A percentile compares a stretch with the other conserved stretches of the same genome.
Evolutionary conservation across 2,888 invertebrate genomes (phyloP).

Genomic region (Pomacea canaliculata): DNA sequence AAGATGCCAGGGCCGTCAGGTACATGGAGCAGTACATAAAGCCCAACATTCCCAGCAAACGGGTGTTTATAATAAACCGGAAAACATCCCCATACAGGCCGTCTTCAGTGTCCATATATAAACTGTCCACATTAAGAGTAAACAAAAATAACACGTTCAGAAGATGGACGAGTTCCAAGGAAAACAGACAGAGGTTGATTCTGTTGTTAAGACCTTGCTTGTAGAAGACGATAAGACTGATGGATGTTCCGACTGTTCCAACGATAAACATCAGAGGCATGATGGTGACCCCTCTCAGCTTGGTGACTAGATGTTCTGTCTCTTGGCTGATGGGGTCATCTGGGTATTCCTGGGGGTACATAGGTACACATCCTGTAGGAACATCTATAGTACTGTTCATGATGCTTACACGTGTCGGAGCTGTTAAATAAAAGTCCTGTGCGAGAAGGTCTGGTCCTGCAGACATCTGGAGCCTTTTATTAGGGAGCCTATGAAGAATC

Average conservation of each 20-base stretch:
- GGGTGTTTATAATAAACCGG: too few species aligned
- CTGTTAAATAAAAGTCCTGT: too few species aligned
- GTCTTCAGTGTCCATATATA: not conserved
- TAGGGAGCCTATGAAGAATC: too few species aligned
- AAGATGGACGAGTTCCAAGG: not conserved
- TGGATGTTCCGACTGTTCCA: not conserved
- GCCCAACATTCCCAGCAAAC: constrained; percentile 3
- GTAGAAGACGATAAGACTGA: constrained; percentile 1
- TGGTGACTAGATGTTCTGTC: too few species aligned
- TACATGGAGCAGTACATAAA: constrained; percentile 7
- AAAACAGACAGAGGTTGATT: constrained; percentile 13
- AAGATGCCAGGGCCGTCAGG: constrained; percentile 6
- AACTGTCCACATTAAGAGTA: not conserved
- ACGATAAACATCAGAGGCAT: not conserved
- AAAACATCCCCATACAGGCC: too few species aligned
- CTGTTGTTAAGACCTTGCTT: not conserved
- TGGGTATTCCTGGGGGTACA: too few species aligned
- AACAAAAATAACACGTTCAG: not conserved
- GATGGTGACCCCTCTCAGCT: not conserved
- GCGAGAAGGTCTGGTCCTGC: too few species aligned
- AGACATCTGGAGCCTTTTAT: too few species aligned
- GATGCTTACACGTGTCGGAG: too few species aligned
- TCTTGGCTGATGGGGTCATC: too few species aligned
- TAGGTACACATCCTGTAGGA: too few species aligned
- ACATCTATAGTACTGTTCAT: too few species aligned